phyloP scores from a whole-genome alignment of 2,888 invertebrate genomes.

The Rhaphigaster nebulosa region DNA sequence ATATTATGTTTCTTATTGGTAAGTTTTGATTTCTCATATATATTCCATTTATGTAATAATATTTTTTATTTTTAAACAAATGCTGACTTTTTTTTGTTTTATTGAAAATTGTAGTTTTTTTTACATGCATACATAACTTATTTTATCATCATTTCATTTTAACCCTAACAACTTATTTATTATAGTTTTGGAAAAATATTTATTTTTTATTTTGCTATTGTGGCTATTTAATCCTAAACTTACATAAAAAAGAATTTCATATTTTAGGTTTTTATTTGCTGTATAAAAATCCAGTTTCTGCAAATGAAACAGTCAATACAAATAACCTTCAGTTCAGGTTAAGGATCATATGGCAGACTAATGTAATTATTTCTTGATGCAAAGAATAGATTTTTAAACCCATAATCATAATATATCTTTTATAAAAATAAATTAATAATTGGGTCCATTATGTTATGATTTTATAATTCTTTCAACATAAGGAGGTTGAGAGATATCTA shows the following conservation, averaged over 20 bases:
- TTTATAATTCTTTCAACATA: background rate
- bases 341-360: background rate
- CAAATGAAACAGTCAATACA: slow-evolving; percentile 6
- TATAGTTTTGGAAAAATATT: background rate
- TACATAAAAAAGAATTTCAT: background rate
- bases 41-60: too few species aligned
- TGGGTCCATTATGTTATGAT: background rate
- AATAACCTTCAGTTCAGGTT: background rate
- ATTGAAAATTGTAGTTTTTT: background rate
- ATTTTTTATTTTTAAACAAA: too few species aligned
- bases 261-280: slow-evolving; percentile 18
- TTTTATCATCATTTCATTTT: background rate
- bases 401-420: background rate
- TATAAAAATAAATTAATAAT: background rate
- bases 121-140: background rate
- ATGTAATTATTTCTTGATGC: background rate
- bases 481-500: slow-evolving; percentile 23
- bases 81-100: background rate
- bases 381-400: background rate
- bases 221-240: background rate
- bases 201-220: background rate
- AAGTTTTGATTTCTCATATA: too few species aligned
- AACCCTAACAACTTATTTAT: background rate
- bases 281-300: slow-evolving; percentile 21
- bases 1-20: too few species aligned